phyloP scores from a whole-genome alignment of 1,140 invertebrate genomes.

The Pteromalus puparum region DNA sequence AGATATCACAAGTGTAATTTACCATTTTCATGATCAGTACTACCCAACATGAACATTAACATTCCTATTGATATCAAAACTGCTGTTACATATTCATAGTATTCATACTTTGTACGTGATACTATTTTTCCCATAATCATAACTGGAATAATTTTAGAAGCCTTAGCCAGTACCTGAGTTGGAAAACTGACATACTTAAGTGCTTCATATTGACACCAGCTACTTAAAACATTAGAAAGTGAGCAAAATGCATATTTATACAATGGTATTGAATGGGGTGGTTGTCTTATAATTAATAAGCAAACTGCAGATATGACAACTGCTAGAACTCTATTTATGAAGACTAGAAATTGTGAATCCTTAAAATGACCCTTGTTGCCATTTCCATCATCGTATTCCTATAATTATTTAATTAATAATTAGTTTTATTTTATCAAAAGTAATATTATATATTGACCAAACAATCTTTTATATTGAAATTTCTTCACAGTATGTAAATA shows the following conservation, averaged over 20 bases:
- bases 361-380: conserved; percentile 84
- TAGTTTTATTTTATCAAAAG: not conserved
- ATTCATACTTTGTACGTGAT: conserved; percentile 91
- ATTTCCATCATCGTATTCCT: conserved; percentile 81
- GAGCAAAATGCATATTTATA: conserved; percentile 98
- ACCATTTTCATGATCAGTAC: conserved; percentile 76
- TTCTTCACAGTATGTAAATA: not conserved
- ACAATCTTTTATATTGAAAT: conserved; percentile 17
- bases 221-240: conserved; percentile 98
- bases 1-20: conserved; percentile 49
- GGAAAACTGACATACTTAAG: conserved; percentile 99
- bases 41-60: conserved; percentile 91
- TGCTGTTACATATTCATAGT: conserved; percentile 95
- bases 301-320: conserved; percentile 84
- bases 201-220: conserved; percentile 99
- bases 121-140: conserved; percentile 99
- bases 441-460: too few relatives aligned
- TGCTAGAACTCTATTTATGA: conserved; percentile 93
- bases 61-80: conserved; percentile 94
- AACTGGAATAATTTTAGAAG: conserved; percentile 96
- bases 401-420: conserved; percentile 51
- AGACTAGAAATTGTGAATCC: conserved; percentile 97
- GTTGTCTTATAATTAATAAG: conserved; percentile 79
- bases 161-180: conserved; percentile 95
- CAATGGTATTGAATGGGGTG: conserved; percentile 88